Evolutionary conservation across 2,888 invertebrate species (phyloP).

Genomic region (Thelaira solivaga): DNA sequence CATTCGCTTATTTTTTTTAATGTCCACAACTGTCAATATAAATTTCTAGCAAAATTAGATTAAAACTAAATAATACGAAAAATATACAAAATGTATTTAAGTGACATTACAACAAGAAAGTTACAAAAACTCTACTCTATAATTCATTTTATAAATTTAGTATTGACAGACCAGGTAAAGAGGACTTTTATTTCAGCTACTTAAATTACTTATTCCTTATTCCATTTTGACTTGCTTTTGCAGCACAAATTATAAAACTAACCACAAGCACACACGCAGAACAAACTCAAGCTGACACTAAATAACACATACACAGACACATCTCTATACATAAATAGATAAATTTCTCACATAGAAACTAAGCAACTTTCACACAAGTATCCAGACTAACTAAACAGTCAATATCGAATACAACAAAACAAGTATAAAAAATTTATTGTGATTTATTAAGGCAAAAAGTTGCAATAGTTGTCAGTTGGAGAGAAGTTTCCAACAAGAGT

Average conservation of each 20-base stretch:
- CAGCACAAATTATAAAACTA: neutral
- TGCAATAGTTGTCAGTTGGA: neutral
- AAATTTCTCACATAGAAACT: neutral
- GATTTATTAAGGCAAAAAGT: slow-evolving; percentile 40
- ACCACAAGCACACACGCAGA: neutral
- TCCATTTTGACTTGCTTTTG: neutral
- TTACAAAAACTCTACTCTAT: slow-evolving; percentile 20
- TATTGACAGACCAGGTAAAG: slow-evolving; percentile 25
- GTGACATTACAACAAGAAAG: slow-evolving; percentile 36
- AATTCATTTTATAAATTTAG: slow-evolving; percentile 33
- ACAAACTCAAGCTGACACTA: no score
- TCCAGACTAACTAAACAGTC: slow-evolving; percentile 49
- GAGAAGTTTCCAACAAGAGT: neutral
- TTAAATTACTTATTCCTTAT: slow-evolving; percentile 7
- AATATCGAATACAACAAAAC: slow-evolving; percentile 53
- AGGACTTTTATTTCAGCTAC: slow-evolving; percentile 10
- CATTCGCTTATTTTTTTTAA: no score
- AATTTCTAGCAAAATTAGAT: neutral
- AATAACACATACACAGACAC: neutral
- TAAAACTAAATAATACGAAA: neutral
- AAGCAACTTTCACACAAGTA: slow-evolving; percentile 31
- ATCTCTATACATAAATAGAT: neutral
- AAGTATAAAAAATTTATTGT: slow-evolving; percentile 55
- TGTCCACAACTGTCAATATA: neutral
- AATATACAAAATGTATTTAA: slow-evolving; percentile 1